Evolutionary conservation across 2,888 invertebrate genomes (phyloP).

Genomic region (Dicranocentrus wangi): DNA sequence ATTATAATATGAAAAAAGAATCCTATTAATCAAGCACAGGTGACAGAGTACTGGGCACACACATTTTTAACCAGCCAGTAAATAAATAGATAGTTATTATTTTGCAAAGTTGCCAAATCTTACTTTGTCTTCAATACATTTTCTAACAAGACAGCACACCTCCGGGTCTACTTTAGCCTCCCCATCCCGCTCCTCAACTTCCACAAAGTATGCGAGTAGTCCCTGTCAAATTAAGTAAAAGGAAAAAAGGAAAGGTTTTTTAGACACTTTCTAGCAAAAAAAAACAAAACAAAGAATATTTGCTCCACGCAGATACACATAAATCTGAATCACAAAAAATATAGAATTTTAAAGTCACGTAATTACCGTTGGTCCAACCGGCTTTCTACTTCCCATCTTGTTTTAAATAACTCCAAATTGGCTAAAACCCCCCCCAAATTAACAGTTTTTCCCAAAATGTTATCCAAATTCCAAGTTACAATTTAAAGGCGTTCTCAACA

Average conservation of each 20-base stretch:
- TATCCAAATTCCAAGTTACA: not conserved
- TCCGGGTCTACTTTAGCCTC: conserved; percentile 38
- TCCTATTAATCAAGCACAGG: too few species aligned
- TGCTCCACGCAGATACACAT: not conserved
- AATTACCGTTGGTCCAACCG: not conserved
- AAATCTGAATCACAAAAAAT: not conserved
- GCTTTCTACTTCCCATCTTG: conserved; percentile 18
- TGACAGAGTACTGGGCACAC: too few species aligned
- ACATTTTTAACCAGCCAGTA: too few species aligned
- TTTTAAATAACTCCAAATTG: not conserved
- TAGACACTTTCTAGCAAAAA: not conserved
- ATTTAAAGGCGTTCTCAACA: not conserved
- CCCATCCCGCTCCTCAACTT: conserved; percentile 38
- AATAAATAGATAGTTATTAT: too few species aligned
- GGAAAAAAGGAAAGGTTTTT: not conserved
- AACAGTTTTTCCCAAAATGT: too few species aligned
- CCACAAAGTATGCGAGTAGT: conserved; percentile 59
- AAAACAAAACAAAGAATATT: not conserved
- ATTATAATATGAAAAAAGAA: not conserved
- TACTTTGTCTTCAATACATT: conserved; percentile 67
- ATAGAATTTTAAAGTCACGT: not conserved
- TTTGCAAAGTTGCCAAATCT: not conserved
- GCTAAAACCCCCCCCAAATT: too few species aligned
- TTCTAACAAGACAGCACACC: conserved; percentile 27
- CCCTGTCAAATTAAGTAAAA: conserved; percentile 53